Evolutionary conservation across 2,797 vertebrate genomes (phyloP).

Genomic region (Diceros bicornis): DNA sequence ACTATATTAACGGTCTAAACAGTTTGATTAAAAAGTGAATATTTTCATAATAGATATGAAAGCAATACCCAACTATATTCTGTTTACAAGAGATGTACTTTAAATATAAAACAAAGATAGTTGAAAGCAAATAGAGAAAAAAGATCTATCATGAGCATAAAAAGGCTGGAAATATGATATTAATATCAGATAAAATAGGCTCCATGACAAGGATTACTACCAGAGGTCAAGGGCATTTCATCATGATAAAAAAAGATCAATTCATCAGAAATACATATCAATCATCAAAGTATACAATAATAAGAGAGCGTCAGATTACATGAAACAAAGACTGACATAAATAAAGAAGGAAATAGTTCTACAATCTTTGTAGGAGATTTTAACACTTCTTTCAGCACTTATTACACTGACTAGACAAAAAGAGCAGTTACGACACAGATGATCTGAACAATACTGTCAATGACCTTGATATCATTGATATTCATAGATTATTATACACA

Average conservation of each 20-base stretch:
- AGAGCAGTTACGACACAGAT: not conserved
- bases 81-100: not conserved
- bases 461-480: not conserved
- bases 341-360: not conserved
- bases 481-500: not conserved
- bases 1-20: not conserved
- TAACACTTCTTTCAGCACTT: not conserved
- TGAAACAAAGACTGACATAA: not conserved
- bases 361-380: not conserved
- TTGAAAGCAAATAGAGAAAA: not conserved
- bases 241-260: not conserved
- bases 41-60: not conserved
- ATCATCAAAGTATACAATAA: not conserved
- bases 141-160: not conserved
- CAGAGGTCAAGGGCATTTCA: not conserved
- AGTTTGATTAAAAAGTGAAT: not conserved
- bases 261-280: not conserved
- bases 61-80: not conserved
- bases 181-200: not conserved
- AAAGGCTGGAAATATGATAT: not conserved
- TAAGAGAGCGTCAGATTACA: not conserved
- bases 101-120: not conserved
- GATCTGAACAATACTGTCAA: not conserved
- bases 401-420: not conserved
- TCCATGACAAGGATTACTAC: not conserved